Evolutionary conservation across 2,888 invertebrate genomes (phyloP).

Genomic region (Amiota minor): DNA sequence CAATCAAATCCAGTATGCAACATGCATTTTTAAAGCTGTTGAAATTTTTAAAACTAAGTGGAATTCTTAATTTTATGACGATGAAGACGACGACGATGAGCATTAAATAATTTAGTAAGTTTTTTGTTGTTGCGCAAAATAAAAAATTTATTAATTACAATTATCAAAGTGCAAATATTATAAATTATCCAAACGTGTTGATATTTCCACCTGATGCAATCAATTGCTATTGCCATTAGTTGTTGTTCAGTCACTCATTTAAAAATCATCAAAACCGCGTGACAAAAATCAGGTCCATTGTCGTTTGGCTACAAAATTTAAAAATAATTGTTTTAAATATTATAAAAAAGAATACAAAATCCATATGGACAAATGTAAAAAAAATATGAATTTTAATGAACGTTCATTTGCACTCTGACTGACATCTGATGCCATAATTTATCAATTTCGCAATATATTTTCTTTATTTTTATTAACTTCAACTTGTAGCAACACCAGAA

Average conservation of each 20-base stretch:
- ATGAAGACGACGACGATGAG: too few species aligned
- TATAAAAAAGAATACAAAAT: background rate
- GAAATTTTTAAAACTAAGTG: too few species aligned
- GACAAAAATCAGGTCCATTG: background rate
- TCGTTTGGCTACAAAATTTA: background rate
- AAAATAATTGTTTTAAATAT: background rate
- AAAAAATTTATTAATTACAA: too few species aligned
- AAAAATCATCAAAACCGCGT: background rate
- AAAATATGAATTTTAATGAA: background rate
- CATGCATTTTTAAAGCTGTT: too few species aligned
- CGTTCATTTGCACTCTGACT: constrained; percentile 15
- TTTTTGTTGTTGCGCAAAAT: too few species aligned
- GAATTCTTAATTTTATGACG: too few species aligned
- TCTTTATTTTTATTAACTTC: background rate
- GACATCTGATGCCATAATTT: constrained; percentile 22
- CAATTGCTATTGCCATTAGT: too few species aligned
- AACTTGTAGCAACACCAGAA: background rate
- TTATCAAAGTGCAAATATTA: too few species aligned
- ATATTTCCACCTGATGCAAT: too few species aligned
- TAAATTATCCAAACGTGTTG: too few species aligned
- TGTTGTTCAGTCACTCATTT: background rate
- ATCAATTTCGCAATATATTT: constrained; percentile 20
- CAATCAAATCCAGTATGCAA: too few species aligned
- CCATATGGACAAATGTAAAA: background rate
- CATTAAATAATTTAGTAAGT: too few species aligned